These are phyloP conservation scores for Epinephelus lanceolatus DNA, from an alignment of 2,113 vertebrate genomes.

Conservation along the genomic window DNA sequence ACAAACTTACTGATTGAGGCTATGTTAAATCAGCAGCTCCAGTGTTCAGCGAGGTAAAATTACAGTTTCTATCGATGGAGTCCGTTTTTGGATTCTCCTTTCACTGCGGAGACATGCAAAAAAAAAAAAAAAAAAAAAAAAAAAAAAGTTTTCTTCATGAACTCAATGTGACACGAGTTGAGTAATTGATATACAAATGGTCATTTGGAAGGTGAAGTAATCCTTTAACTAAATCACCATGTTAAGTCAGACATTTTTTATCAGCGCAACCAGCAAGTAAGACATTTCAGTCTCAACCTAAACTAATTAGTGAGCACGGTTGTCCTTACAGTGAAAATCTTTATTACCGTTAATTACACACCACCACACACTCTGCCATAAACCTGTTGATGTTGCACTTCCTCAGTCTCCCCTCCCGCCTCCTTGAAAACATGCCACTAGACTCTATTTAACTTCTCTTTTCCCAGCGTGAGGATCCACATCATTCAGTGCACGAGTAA, in stretches of 20 bases:
- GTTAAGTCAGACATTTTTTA: neutral
- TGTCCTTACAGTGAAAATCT: slow-evolving; percentile 17
- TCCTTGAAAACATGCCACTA: slow-evolving; percentile 25
- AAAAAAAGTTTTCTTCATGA: too few relatives aligned
- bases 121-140: too few relatives aligned
- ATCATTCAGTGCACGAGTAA: slow-evolving; percentile 41
- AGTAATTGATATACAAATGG: too few relatives aligned
- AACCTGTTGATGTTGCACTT: slow-evolving; percentile 12
- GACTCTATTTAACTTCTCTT: slow-evolving; percentile 30
- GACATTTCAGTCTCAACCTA: slow-evolving; percentile 4
- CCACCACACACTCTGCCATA: neutral
- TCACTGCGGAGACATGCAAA: too few relatives aligned
- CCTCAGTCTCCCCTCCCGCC: neutral
- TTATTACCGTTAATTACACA: neutral
- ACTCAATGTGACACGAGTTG: too few relatives aligned
- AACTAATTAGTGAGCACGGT: slow-evolving; percentile 14
- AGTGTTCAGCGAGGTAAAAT: too few relatives aligned
- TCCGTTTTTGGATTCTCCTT: too few relatives aligned
- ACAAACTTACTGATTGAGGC: too few relatives aligned
- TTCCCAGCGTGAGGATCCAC: slow-evolving; percentile 48
- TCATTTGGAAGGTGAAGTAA: too few relatives aligned
- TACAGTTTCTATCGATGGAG: too few relatives aligned
- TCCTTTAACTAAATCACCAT: too few relatives aligned
- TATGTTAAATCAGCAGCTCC: too few relatives aligned
- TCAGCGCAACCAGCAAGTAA: neutral